Evolutionary conservation across 1,140 invertebrate species (phyloP), one percentile per base, ranked within the genome.

Genomic region (Ganaspis sp.): DNA sequence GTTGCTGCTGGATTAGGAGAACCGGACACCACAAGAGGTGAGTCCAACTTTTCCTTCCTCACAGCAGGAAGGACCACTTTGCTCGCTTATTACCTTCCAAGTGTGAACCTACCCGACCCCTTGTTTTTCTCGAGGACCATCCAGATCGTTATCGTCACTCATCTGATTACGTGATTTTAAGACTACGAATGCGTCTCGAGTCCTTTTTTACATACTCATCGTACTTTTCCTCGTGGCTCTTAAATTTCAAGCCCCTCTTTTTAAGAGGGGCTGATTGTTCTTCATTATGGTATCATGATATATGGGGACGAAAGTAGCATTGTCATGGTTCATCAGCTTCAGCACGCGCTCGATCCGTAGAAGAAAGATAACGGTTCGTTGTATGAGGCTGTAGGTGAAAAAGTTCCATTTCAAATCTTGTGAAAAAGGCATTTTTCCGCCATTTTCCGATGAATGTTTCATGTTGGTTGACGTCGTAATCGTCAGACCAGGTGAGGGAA

Each of bases 321-420:
- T 64, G 58, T 64, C 58, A 64, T 64, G 58, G 58, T 64, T 29
- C 26, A 64, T 64, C 58, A 64, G 26, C 58, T 64, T 64, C 23
- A 64, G 58, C 58, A 64, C 58, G 58, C 58, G 58, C 58, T 64
- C 58, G 12, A 64, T 29, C 58, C 2, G 1, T 34, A 64, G 9
- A 26, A 64, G 54, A 26, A 64, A 64, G 21, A 64, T 64, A 64
- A 64, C 54, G 54, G 54, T 29, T 23, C 19, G 45, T 19, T 49
- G 45, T 15, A 23, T 23, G 11, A 54, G 9, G 19, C 9, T 21
- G 9, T 23, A 21, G 3, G 53, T 49, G 45, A 49, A 49, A 49
- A 45, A 45, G 19, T 17, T n/a, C 4, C 45, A 6, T 8, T 17
- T 34, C 15, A 49, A 17, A 17, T 8, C 15, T 49, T 3, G 26